phyloP scores from a whole-genome alignment of 2,113 vertebrate species.

The Eolophus roseicapilla region DNA sequence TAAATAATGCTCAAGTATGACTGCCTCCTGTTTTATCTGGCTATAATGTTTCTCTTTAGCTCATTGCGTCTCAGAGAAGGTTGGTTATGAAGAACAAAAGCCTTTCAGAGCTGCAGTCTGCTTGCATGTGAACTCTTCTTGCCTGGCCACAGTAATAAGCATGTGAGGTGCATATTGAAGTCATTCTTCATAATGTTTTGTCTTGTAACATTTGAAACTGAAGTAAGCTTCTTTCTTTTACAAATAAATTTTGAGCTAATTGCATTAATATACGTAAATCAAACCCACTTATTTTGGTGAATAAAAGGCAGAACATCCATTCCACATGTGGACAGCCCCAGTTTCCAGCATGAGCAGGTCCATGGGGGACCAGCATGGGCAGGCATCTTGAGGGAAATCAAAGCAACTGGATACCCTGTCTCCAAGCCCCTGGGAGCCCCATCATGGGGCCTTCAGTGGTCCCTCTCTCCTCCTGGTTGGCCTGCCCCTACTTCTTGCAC shows the following conservation, averaged over 20 bases:
- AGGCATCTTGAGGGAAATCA: accelerated
- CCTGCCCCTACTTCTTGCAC: background rate
- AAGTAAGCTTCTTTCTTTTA: background rate
- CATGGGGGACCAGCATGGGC: background rate
- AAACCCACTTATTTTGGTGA: background rate
- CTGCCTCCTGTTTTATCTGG: background rate
- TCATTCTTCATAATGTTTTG: background rate
- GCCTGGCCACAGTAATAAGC: background rate
- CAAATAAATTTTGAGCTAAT: background rate
- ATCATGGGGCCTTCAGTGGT: background rate
- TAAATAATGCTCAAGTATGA: background rate
- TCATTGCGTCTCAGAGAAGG: background rate
- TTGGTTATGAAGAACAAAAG: background rate
- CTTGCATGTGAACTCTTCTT: background rate
- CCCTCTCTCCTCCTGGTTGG: background rate
- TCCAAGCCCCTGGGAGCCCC: background rate
- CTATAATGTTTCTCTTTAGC: background rate
- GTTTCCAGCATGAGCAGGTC: background rate
- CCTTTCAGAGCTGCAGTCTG: background rate
- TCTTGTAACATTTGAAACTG: background rate
- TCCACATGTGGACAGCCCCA: accelerated
- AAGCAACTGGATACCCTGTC: background rate
- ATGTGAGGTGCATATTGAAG: background rate
- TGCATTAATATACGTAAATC: background rate
- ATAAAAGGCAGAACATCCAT: background rate